These are phyloP conservation scores for Abramis brama DNA, from an alignment of 2,113 vertebrate genomes.

Conservation along the genomic window DNA sequence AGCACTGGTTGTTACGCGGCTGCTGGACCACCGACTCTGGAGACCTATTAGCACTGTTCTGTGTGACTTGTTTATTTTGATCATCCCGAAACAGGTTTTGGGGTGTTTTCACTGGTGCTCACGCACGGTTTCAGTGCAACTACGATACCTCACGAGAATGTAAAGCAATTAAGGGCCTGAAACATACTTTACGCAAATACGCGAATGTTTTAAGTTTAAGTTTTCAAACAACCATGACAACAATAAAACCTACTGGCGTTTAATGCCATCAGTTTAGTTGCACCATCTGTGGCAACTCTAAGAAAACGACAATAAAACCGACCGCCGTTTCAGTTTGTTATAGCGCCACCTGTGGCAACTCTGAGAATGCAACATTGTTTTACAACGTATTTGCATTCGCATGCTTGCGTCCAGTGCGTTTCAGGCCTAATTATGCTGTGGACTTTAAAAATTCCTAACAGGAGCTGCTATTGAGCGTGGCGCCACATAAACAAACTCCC, in stretches of 20 bases:
- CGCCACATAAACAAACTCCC: neutral
- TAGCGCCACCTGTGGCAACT: neutral
- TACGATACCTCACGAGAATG: conserved; percentile 25
- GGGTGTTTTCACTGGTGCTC: conserved; percentile 41
- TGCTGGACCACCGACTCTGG: neutral
- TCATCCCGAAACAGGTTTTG: conserved; percentile 30
- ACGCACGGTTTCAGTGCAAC: conserved; percentile 31
- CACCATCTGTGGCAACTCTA: neutral
- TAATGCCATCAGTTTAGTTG: neutral
- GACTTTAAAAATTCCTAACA: neutral
- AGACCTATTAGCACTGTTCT: neutral
- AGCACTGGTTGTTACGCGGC: conserved; percentile 46
- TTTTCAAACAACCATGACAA: neutral
- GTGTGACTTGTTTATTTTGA: neutral
- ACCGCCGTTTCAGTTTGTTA: neutral
- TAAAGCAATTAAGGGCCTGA: conserved; percentile 12
- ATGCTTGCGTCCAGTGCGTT: neutral
- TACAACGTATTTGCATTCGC: neutral
- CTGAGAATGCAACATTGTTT: neutral
- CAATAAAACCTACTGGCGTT: too few relatives aligned
- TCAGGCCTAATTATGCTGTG: neutral
- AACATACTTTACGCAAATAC: neutral
- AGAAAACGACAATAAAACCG: neutral
- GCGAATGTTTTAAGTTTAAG: neutral
- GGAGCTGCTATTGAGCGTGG: conserved; percentile 24